These are phyloP conservation scores for Nomia melanderi DNA, from an alignment of 1,140 invertebrate genomes.

Conservation along the genomic window DNA sequence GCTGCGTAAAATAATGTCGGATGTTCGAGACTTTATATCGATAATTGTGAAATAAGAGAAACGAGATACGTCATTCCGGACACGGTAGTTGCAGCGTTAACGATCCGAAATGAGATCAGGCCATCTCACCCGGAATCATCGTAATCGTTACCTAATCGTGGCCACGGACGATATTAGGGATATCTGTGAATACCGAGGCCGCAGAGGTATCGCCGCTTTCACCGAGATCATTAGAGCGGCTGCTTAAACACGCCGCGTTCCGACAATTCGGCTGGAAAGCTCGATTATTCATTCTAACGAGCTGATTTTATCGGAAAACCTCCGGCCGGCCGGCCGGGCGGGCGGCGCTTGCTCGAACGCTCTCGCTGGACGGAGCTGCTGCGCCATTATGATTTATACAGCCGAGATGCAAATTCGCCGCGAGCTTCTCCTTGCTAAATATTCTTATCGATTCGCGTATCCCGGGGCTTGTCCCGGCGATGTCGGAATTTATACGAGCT, in stretches of 20 bases:
- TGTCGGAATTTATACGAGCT: neutral
- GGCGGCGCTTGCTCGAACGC: neutral
- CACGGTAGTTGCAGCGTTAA: too few species aligned
- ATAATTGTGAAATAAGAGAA: too few species aligned
- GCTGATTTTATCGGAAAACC: slow-evolving; percentile 49
- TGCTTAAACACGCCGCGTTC: slow-evolving; percentile 18
- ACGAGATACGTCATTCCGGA: too few species aligned
- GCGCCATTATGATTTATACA: neutral
- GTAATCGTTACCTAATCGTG: neutral
- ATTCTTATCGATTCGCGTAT: neutral
- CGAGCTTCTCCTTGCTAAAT: neutral
- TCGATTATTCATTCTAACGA: slow-evolving; percentile 41
- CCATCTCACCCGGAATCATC: too few species aligned
- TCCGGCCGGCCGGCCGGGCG: neutral
- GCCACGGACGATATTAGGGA: neutral
- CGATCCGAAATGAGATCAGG: too few species aligned
- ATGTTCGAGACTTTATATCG: too few species aligned
- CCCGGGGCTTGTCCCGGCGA: neutral
- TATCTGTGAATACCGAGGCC: slow-evolving; percentile 10
- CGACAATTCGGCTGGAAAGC: slow-evolving; percentile 13
- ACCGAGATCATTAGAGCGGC: slow-evolving; percentile 15
- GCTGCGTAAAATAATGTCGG: too few species aligned
- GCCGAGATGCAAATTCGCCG: neutral
- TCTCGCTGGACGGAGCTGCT: neutral
- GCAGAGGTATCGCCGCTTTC: slow-evolving; percentile 10